Conservation (phyloP, 1,140 invertebrate species). For the Aphelenchoides fujianensis region DNA sequence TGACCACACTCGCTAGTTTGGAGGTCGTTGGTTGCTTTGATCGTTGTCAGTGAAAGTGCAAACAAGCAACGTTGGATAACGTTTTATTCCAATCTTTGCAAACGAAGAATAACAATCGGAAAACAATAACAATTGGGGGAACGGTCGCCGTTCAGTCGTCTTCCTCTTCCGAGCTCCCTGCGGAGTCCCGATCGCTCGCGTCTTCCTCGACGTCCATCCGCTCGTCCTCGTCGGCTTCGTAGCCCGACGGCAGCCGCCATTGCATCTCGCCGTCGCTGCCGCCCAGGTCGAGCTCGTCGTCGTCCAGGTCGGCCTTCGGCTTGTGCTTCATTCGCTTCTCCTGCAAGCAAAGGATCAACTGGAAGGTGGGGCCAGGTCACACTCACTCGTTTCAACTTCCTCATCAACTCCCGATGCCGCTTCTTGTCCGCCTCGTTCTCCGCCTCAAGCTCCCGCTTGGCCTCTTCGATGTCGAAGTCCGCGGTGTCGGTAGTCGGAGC, state of each 20-base stretch:
- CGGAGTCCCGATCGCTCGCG: too few relatives aligned
- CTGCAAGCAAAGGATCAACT: conserved; percentile 27
- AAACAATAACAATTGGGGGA: too few relatives aligned
- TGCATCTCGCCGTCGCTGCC: conserved; percentile 15
- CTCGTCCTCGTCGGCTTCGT: too few relatives aligned
- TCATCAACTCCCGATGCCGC: conserved; percentile 21
- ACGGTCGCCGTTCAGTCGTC: too few relatives aligned
- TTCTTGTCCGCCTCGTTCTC: conserved; percentile 29
- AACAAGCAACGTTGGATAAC: too few relatives aligned
- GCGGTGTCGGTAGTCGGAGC: background rate
- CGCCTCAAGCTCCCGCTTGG: conserved; percentile 23
- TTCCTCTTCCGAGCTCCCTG: too few relatives aligned
- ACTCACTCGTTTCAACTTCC: conserved; percentile 26
- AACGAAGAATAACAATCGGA: too few relatives aligned
- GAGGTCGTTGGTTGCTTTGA: too few relatives aligned
- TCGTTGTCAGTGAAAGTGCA: too few relatives aligned
- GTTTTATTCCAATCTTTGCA: too few relatives aligned
- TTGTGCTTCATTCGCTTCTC: conserved; percentile 23
- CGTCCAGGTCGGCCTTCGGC: conserved; percentile 17
- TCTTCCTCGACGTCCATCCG: too few relatives aligned
- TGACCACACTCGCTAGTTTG: too few relatives aligned
- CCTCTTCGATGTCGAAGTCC: conserved; percentile 44
- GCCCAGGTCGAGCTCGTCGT: conserved; percentile 38
- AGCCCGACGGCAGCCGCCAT: background rate
- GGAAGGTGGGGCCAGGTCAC: background rate